Base-by-base conservation (phyloP, 2,888 invertebrate genomes). In the Macropis europaea region DNA sequence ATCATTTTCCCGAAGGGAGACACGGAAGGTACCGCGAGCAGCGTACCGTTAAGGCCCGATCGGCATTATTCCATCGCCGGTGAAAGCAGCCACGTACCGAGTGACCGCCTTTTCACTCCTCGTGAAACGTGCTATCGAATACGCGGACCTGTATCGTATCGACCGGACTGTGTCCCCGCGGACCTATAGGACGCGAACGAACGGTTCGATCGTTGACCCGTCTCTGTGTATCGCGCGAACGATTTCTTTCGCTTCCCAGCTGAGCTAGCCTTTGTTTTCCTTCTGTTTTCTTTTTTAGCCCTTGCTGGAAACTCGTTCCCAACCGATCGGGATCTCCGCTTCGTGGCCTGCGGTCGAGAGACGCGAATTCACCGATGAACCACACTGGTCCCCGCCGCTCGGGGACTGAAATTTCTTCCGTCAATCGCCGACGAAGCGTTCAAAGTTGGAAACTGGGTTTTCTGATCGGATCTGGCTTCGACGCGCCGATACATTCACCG, bases 21-120 rank as follows among this genome's bases (percentile, higher is more conserved):
- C 68, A 81, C 62, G 63, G 68, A 68, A 73, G 76, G 67, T 47
- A 66, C n/a, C n/a, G n/a, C 48, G 56, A 48, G 70, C 53, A 34
- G 64, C 67, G 74, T 63, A 73, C 70, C 77, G 77, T 77, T 81
- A 77, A 77, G 73, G 73, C 75, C 34, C 68, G 68, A 71, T 71
- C 71, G 73, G 61, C 80, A 68, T 80, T 80, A 80, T 80, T 75
- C 74, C 68, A 59, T 53, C 50, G 77, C 75, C 72, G 84, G 84
- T 84, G 84, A 84, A 83, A 84, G 84, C 84, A 70, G 81, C 67
- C 71, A 48, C 67, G 71, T 48, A 66, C 69, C 74, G 77, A 73
- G 70, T 84, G 86, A 85, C 86, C 87, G 87, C 86, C 85, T 87
- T 87, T 87, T 87, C 87, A 86, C 87, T 86, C 72, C 71, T 63